phyloP scores from a whole-genome alignment of 2,113 vertebrate species.

The Charina bottae region DNA sequence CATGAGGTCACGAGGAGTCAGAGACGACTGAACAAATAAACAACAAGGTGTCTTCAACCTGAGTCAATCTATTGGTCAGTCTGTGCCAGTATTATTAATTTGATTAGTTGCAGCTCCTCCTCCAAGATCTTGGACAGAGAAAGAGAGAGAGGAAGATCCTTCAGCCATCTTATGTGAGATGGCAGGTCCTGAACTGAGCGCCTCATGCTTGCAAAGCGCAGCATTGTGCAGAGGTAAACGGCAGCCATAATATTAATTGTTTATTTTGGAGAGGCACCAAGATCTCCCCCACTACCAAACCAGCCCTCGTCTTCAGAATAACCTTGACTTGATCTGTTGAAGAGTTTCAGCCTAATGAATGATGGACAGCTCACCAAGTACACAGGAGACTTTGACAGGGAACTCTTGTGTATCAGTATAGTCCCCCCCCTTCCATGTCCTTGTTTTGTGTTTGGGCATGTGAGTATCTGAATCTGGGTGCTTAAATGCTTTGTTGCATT shows the following conservation, averaged over 20 bases:
- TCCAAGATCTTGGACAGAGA: not conserved
- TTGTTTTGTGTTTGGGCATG: slow-evolving; percentile 36
- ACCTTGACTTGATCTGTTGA: accelerated
- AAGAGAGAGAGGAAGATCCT: not conserved
- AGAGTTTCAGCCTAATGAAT: slow-evolving; percentile 2
- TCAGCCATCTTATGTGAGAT: not conserved
- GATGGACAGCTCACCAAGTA: not conserved
- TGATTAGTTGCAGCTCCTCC: not conserved
- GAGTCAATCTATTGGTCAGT: not conserved
- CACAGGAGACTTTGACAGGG: not conserved
- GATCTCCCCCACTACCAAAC: not conserved
- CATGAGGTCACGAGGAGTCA: no score
- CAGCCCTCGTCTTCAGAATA: not conserved
- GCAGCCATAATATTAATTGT: not conserved
- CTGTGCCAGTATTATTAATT: not conserved
- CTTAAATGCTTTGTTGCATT: slow-evolving; percentile 85
- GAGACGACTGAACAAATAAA: no score
- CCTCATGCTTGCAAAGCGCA: not conserved
- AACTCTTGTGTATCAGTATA: not conserved
- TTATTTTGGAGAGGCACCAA: no score
- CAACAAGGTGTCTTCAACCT: not conserved
- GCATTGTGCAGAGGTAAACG: not conserved
- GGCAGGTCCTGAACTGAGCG: not conserved
- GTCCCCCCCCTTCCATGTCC: not conserved
- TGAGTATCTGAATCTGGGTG: slow-evolving; percentile 66